These are phyloP conservation scores for Pseudocheirus occidentalis DNA, from an alignment of 2,797 vertebrate species.

Conservation along the genomic window DNA sequence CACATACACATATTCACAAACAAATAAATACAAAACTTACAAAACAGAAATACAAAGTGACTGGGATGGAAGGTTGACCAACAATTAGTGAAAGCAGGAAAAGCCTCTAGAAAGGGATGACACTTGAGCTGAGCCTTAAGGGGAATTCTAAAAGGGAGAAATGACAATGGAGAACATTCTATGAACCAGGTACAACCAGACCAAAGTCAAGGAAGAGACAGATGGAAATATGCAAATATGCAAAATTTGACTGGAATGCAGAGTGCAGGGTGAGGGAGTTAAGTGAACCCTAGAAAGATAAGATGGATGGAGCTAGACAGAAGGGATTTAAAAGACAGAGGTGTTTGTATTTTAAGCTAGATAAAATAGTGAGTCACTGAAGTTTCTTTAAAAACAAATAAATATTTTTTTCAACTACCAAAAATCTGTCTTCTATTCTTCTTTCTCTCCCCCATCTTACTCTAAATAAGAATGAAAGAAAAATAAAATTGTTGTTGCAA, in stretches of 20 bases:
- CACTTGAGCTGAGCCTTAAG: neutral
- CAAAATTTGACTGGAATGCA: neutral
- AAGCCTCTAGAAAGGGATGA: neutral
- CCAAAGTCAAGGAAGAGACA: neutral
- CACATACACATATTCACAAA: too few species aligned
- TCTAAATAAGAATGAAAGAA: neutral
- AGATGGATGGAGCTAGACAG: neutral
- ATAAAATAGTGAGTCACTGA: neutral
- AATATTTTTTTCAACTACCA: neutral
- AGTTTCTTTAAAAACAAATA: neutral
- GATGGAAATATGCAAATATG: neutral
- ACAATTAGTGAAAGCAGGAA: neutral
- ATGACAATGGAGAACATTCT: neutral
- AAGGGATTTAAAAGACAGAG: neutral
- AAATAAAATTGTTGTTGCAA: neutral
- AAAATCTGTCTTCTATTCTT: neutral
- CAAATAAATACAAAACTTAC: neutral
- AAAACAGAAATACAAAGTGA: neutral
- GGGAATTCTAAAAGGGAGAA: neutral
- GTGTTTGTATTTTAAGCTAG: neutral
- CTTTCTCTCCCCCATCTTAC: neutral
- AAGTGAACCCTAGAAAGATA: neutral
- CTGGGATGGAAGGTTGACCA: neutral
- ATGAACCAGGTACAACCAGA: neutral
- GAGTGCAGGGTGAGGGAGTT: neutral